phyloP scores from a whole-genome alignment of 2,113 vertebrate genomes.

The Saguinus imperator region DNA sequence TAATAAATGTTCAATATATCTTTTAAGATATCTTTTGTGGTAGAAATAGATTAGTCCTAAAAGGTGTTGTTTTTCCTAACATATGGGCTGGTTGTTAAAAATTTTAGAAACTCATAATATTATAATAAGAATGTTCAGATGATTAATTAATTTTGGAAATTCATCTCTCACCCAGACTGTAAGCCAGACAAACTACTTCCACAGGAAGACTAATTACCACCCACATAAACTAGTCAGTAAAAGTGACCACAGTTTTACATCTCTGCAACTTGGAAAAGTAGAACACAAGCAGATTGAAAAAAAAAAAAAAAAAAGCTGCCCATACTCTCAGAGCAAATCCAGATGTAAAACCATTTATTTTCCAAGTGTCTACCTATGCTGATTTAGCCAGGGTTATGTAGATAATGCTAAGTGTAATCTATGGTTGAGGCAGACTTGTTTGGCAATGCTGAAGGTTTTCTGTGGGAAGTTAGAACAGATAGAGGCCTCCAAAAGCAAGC shows the following conservation, averaged over 20 bases:
- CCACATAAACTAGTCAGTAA: conserved; percentile 57
- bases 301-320: background rate
- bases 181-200: conserved; percentile 29
- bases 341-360: background rate
- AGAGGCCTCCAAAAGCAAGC: background rate
- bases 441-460: background rate
- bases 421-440: background rate
- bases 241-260: conserved; percentile 53
- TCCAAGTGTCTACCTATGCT: background rate
- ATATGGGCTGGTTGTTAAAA: background rate
- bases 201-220: conserved; percentile 35
- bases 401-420: background rate
- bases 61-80: background rate
- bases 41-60: background rate
- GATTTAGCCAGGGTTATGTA: background rate
- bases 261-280: conserved; percentile 30
- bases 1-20: background rate
- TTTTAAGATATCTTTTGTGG: background rate
- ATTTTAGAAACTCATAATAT: background rate
- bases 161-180: background rate
- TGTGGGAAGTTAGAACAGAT: conserved; percentile 7
- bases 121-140: background rate
- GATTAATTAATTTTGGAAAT: conserved; percentile 19
- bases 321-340: conserved; percentile 43
- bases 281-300: background rate